Evolutionary conservation across 2,888 invertebrate species (phyloP).

Genomic region (Meloe dianella): DNA sequence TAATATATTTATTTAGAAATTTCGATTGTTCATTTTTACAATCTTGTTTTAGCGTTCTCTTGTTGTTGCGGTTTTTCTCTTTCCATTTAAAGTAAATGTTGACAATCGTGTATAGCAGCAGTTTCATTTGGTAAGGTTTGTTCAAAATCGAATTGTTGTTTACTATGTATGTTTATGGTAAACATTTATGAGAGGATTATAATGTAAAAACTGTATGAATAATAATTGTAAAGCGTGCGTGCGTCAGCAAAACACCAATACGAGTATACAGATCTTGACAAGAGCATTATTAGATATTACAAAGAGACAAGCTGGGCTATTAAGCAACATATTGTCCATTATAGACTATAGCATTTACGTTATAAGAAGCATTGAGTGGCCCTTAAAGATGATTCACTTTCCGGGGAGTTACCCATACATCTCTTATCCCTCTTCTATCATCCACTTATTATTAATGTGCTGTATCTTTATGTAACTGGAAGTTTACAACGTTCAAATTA

Average conservation of each 20-base stretch:
- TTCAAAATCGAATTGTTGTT: constrained; percentile 17
- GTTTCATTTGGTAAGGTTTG: constrained; percentile 12
- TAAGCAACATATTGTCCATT: constrained; percentile 53
- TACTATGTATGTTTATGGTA: not conserved
- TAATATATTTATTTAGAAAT: no score
- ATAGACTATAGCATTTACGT: constrained; percentile 46
- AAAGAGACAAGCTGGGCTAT: constrained; percentile 46
- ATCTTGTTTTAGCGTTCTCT: not conserved
- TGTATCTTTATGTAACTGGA: constrained; percentile 8
- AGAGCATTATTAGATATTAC: constrained; percentile 48
- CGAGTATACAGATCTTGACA: constrained; percentile 24
- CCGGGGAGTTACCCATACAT: constrained; percentile 33
- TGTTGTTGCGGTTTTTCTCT: not conserved
- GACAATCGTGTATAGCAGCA: constrained; percentile 13
- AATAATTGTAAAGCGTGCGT: constrained; percentile 20
- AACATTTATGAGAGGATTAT: constrained; percentile 18
- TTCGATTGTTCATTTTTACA: not conserved
- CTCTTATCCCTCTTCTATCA: constrained; percentile 33
- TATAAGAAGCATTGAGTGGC: constrained; percentile 47
- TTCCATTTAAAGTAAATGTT: not conserved
- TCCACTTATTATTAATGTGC: constrained; percentile 40
- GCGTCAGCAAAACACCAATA: constrained; percentile 30
- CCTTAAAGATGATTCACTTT: constrained; percentile 50
- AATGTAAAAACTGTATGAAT: constrained; percentile 27
- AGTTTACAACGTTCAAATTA: not conserved